Conservation (phyloP, 1,140 invertebrate genomes). For the Scaptomyza montana region DNA sequence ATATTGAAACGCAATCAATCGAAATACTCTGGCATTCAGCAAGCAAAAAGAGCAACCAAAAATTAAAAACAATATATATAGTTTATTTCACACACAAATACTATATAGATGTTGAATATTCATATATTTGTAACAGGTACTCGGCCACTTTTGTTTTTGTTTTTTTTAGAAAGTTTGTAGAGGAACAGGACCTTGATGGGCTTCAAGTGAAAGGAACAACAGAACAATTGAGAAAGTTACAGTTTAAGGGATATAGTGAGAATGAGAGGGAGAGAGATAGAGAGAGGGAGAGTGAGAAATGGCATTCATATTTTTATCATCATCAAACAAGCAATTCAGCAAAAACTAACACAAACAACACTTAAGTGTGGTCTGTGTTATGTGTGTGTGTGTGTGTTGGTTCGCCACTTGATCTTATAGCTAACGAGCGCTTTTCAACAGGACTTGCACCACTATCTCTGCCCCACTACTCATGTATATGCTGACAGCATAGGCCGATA, state of each 20-base stretch:
- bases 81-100: background rate
- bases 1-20: constrained; percentile 13
- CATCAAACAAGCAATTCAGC: constrained; percentile 66
- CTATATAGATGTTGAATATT: background rate
- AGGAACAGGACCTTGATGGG: background rate
- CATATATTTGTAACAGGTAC: constrained; percentile 6
- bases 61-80: background rate
- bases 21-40: background rate
- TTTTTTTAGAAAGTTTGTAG: background rate
- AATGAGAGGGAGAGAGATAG: background rate
- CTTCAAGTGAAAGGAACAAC: background rate
- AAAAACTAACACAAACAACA: constrained; percentile 80
- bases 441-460: constrained; percentile 34
- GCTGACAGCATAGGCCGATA: constrained; percentile 5
- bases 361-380: constrained; percentile 68
- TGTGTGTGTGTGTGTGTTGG: constrained; percentile 46
- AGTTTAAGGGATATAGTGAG: background rate
- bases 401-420: constrained; percentile 77
- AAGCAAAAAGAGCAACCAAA: background rate
- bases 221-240: constrained; percentile 38
- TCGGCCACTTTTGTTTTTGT: constrained; percentile 1
- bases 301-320: constrained; percentile 58
- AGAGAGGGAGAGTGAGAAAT: background rate
- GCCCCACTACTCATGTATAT: constrained; percentile 32
- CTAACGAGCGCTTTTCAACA: constrained; percentile 80